Evolutionary conservation across 2,888 invertebrate genomes (phyloP).

Genomic region (Abscondita cerata): DNA sequence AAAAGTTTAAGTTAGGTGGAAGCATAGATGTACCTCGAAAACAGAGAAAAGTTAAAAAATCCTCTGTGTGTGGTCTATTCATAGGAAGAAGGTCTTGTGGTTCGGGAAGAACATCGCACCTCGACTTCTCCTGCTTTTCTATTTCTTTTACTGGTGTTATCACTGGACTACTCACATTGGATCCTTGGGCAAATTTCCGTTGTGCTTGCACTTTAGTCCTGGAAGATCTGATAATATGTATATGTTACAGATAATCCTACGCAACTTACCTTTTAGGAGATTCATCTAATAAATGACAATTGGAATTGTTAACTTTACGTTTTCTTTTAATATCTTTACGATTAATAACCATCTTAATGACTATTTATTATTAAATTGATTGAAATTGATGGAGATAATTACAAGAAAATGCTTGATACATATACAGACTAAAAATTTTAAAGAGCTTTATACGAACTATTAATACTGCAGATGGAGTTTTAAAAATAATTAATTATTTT

Average conservation of each 20-base stretch:
- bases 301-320: constrained; percentile 52
- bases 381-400: no score
- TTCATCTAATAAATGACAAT: constrained; percentile 50
- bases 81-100: constrained; percentile 68
- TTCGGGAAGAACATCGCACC: constrained; percentile 57
- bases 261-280: constrained; percentile 58
- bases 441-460: no score
- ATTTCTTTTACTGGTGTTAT: constrained; percentile 68
- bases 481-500: no score
- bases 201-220: constrained; percentile 86
- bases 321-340: constrained; percentile 57
- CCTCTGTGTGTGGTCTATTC: constrained; percentile 82
- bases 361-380: no score
- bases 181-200: constrained; percentile 86
- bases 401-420: no score
- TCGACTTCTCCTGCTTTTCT: constrained; percentile 60
- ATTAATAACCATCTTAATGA: constrained; percentile 52
- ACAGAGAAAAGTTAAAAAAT: constrained; percentile 85
- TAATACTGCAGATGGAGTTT: no score
- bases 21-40: constrained; percentile 78
- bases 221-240: constrained; percentile 11
- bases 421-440: no score
- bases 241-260: neutral
- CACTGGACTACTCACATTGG: constrained; percentile 65
- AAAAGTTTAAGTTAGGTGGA: constrained; percentile 76